phyloP scores from a whole-genome alignment of 2,888 invertebrate species.

The Osmoderma eremita region DNA sequence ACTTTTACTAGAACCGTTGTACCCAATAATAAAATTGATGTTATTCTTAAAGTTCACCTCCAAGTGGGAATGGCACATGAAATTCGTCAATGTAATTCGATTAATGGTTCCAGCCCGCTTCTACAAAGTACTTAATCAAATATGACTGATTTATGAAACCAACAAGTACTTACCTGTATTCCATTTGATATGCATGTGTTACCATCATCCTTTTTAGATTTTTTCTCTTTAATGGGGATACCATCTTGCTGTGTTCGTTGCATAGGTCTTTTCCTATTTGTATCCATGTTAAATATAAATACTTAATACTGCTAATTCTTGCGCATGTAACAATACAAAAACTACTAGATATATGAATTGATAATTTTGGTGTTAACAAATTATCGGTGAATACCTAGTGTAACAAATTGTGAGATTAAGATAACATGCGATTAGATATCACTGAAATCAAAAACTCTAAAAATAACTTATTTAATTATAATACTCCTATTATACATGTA shows the following conservation, averaged over 20 bases:
- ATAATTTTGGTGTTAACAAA: not conserved
- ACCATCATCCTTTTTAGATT: slow-evolving; percentile 2
- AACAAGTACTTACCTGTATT: not conserved
- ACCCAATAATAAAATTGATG: slow-evolving; percentile 86
- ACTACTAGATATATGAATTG: not conserved
- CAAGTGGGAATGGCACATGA: slow-evolving; percentile 91
- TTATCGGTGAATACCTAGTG: not conserved
- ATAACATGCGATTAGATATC: slow-evolving; percentile 5
- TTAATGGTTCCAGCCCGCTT: slow-evolving; percentile 68
- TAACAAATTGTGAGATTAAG: slow-evolving; percentile 4
- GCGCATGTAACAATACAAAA: too few relatives aligned
- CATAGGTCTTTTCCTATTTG: slow-evolving; percentile 16
- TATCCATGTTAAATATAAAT: not conserved
- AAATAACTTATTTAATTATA: too few relatives aligned
- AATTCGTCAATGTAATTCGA: slow-evolving; percentile 77
- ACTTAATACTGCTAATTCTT: not conserved
- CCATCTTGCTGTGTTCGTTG: not conserved
- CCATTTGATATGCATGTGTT: not conserved
- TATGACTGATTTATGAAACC: not conserved
- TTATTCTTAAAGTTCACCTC: slow-evolving; percentile 78
- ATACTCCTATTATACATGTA: too few relatives aligned
- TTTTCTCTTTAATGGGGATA: not conserved
- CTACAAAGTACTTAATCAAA: slow-evolving; percentile 45
- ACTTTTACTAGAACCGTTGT: slow-evolving; percentile 95
- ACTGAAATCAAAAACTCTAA: too few relatives aligned